Evolutionary conservation across 1,140 invertebrate genomes (phyloP).

Genomic region (Plectrocnemia conspersa): DNA sequence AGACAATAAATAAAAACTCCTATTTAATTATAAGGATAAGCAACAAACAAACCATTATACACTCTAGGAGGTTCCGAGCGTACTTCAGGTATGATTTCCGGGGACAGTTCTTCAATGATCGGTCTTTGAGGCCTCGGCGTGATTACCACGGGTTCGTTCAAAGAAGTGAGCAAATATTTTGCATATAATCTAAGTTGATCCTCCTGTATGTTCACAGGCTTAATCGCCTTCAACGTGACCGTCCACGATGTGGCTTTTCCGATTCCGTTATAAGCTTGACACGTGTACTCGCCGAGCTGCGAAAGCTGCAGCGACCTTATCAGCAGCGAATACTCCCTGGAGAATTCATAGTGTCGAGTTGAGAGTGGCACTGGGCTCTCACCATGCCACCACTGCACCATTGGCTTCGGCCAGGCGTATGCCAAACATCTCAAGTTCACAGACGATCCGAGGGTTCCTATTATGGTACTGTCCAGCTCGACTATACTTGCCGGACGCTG

Average conservation of each 20-base stretch:
- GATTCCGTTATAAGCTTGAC: conserved; percentile 79
- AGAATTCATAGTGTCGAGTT: conserved; percentile 67
- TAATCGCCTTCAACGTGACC: conserved; percentile 64
- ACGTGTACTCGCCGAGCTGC: conserved; percentile 77
- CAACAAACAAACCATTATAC: conserved; percentile 26
- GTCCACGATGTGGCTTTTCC: conserved; percentile 72
- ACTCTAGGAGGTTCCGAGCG: conserved; percentile 8
- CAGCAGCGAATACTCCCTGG: conserved; percentile 66
- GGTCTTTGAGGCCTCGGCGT: conserved; percentile 30
- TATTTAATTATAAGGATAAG: not conserved
- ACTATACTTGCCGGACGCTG: conserved; percentile 48
- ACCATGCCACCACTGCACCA: conserved; percentile 84
- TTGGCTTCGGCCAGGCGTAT: conserved; percentile 73
- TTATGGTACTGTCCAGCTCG: conserved; percentile 55
- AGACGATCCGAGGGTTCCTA: conserved; percentile 66
- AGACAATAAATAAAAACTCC: conserved; percentile 1
- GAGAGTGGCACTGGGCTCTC: conserved; percentile 64
- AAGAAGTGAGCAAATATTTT: conserved; percentile 40
- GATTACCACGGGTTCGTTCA: conserved; percentile 31
- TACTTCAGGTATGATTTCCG: conserved; percentile 11
- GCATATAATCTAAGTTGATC: conserved; percentile 51
- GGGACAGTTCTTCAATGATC: conserved; percentile 5
- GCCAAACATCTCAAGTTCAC: conserved; percentile 74
- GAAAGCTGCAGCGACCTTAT: conserved; percentile 66
- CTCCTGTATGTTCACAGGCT: conserved; percentile 60